A percentile compares a stretch with the other conserved stretches of the same genome.
Conservation (phyloP, 2,888 invertebrate species). For the Kuschelorhynchus macadamiae region DNA sequence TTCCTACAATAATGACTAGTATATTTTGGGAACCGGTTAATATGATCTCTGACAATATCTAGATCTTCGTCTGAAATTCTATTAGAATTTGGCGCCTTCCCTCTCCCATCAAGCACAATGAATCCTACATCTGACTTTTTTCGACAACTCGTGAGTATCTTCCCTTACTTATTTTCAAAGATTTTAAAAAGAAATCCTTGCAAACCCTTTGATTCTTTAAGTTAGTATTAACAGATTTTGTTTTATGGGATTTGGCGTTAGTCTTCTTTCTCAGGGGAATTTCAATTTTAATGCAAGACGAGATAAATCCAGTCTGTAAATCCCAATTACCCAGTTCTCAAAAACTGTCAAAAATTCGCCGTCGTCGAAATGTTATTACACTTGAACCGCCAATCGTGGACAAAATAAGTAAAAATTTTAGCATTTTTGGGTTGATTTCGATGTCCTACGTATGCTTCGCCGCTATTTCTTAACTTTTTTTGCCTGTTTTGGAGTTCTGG, state of each 20-base stretch:
- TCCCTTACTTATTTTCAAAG: slow-evolving; percentile 7
- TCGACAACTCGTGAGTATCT: slow-evolving; percentile 12
- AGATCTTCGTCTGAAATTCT: slow-evolving; percentile 1
- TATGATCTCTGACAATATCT: slow-evolving; percentile 1
- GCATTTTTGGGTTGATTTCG: background rate
- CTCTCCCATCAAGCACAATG: background rate
- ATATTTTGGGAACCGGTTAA: background rate
- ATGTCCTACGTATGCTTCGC: too few relatives aligned
- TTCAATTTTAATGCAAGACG: slow-evolving; percentile 7
- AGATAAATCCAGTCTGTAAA: background rate
- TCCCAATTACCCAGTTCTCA: slow-evolving; percentile 4
- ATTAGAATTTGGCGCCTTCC: background rate
- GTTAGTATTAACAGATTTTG: background rate
- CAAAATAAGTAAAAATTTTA: background rate
- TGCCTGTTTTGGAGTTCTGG: too few relatives aligned
- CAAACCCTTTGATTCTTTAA: slow-evolving; percentile 13
- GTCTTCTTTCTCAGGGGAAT: background rate
- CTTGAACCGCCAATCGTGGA: background rate
- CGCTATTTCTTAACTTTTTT: slow-evolving; percentile 6
- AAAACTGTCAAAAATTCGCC: background rate
- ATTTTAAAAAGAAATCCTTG: slow-evolving; percentile 11
- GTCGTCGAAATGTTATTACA: background rate
- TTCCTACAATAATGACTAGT: background rate
- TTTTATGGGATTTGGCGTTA: background rate
- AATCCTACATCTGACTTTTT: background rate